Evolutionary conservation across 2,797 vertebrate genomes (phyloP).

Genomic region (Sparus aurata): DNA sequence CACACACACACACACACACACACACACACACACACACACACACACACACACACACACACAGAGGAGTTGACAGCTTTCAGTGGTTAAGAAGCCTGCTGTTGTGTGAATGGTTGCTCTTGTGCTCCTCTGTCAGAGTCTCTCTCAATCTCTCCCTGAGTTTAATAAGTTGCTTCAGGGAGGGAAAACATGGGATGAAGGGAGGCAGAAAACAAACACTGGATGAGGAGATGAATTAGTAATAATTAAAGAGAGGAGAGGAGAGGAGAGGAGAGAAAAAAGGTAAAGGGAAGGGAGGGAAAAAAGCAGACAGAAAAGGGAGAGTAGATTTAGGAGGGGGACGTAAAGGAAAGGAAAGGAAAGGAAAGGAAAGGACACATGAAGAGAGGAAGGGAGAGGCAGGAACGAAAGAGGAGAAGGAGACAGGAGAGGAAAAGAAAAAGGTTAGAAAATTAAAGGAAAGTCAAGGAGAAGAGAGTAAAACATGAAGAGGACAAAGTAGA

Average conservation of each 20-base stretch:
- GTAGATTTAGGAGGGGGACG: not conserved
- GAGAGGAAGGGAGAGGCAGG: not conserved
- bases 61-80: constrained; percentile 65
- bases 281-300: not conserved
- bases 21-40: constrained; percentile 45
- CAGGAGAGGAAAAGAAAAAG: not conserved
- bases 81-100: constrained; percentile 67
- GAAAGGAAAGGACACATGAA: not conserved
- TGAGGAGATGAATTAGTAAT: constrained; percentile 39
- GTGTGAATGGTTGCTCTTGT: constrained; percentile 71
- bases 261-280: not conserved
- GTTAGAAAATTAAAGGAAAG: not conserved
- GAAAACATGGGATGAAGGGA: constrained; percentile 3
- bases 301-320: not conserved
- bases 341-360: not conserved
- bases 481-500: not conserved
- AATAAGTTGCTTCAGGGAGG: constrained; percentile 38
- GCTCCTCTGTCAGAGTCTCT: constrained; percentile 39
- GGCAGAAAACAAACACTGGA: constrained; percentile 23
- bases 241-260: constrained; percentile 11
- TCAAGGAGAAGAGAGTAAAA: not conserved
- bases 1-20: constrained; percentile 42
- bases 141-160: constrained; percentile 34
- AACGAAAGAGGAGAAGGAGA: not conserved
- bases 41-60: constrained; percentile 29